These are phyloP conservation scores for Linnaemya tessellans DNA, from an alignment of 2,888 invertebrate genomes.

Conservation along the genomic window DNA sequence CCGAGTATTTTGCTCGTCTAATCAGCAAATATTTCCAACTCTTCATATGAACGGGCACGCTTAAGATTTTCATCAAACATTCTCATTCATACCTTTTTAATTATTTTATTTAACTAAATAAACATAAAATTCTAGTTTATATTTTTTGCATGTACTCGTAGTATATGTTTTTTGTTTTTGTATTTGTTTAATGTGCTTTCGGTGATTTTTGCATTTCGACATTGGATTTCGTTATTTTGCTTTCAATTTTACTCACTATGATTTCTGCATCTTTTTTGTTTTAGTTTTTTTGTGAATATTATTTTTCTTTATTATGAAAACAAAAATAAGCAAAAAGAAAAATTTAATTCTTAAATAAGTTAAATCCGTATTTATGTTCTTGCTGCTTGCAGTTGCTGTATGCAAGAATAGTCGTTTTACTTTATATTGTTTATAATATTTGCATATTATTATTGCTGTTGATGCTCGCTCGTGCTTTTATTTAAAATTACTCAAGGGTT, in stretches of 20 bases:
- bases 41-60: not conserved
- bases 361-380: conserved; percentile 5
- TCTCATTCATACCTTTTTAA: not conserved
- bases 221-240: conserved; percentile 72
- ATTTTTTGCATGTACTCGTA: no score
- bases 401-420: not conserved
- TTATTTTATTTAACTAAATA: conserved; percentile 11
- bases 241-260: conserved; percentile 52
- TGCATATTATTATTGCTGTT: conserved; percentile 51
- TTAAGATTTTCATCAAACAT: conserved; percentile 1
- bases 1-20: conserved; percentile 2
- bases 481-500: conserved; percentile 61
- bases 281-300: conserved; percentile 1
- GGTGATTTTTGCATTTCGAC: conserved; percentile 58
- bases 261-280: not conserved
- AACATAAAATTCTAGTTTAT: conserved; percentile 42
- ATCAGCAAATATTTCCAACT: conserved; percentile 14
- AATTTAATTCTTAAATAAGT: conserved; percentile 31
- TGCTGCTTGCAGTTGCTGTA: not conserved
- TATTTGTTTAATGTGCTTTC: conserved; percentile 31
- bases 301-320: conserved; percentile 1
- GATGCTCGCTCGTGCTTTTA: not conserved
- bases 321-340: not conserved
- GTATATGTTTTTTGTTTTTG: conserved; percentile 11
- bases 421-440: conserved; percentile 31